Base-by-base conservation (phyloP, 2,888 invertebrate genomes). In the Gisinianus flammeolus region DNA sequence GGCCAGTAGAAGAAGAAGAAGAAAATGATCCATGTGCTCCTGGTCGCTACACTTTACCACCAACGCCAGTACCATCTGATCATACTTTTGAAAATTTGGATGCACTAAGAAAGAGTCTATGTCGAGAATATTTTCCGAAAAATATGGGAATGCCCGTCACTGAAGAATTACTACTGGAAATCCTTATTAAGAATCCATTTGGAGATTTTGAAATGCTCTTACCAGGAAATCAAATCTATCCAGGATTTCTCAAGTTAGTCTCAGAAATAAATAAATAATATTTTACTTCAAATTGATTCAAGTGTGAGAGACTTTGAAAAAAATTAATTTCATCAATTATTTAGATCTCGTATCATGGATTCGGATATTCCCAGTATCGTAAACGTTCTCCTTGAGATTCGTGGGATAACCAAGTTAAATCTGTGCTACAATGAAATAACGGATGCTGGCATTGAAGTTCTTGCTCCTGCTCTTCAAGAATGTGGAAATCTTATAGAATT, bases 401-500 rank as follows among this genome's bases (percentile, higher is more conserved):
- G 26, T 22, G 35, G 72, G 31, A 79, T 83, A 5, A 73, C 74
- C 33, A 79, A 79, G n/a, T 56, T 84, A 31, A 83, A 83, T 77
- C 79, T 84, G 22, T 81, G 83, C 1, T 84, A 84, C 77, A 84
- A 84, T 76, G 69, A 83, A 35, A 82, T 84, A 74, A 77, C 77
- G 12, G 83, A 84, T 62, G 79, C 78, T 30, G 83, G 82, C 30
- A 56, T 81, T 4, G 31, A 44, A 16, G 5, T 35, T n/a, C 72
- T 84, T 6, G 79, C 82, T 24, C 66, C 78, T 10, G 79, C 79
- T 31, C 64, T 83, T 56, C 70, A 82, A 80, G 81, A 80, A 19
- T 78, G 75, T 26, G 56, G 44, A 10, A 76, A 74, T 44, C 77
- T 83, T 66, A 52, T 68, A 28, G 74, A 81, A 33, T 24, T 84